phyloP scores from a whole-genome alignment of 2,113 vertebrate species.

The Dolichotis patagonum region DNA sequence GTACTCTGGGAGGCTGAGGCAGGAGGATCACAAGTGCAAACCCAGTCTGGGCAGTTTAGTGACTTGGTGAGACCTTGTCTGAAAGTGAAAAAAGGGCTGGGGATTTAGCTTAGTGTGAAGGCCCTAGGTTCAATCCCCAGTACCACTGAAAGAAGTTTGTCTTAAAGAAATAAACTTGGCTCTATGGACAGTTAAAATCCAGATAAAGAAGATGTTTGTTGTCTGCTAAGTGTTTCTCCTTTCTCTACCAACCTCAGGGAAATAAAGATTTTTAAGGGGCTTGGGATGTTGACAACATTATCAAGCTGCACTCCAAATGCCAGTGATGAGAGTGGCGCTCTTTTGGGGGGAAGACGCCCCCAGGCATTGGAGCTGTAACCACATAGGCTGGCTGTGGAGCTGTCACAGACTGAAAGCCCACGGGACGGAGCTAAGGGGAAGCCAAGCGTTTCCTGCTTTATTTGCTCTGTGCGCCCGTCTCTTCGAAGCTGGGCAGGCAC shows the following conservation, averaged over 20 bases:
- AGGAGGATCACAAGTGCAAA: not conserved
- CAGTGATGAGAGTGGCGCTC: not conserved
- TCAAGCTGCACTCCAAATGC: not conserved
- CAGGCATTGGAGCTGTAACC: not conserved
- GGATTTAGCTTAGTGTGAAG: not conserved
- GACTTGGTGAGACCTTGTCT: not conserved
- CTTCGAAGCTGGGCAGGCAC: constrained; percentile 38
- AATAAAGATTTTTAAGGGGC: not conserved
- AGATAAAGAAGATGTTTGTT: not conserved
- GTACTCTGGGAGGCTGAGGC: not conserved
- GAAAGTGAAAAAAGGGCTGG: not conserved
- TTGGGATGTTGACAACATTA: constrained; percentile 20
- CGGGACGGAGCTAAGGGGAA: not conserved
- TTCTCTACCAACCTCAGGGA: constrained; percentile 6
- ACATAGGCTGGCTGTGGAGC: not conserved
- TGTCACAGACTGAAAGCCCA: not conserved
- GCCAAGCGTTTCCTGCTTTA: not conserved
- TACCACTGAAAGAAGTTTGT: not conserved
- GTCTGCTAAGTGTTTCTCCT: not conserved
- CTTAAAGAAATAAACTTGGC: not conserved
- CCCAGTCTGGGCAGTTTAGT: not conserved
- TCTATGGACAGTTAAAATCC: not conserved
- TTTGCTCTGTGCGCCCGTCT: not conserved
- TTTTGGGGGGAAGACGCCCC: not conserved
- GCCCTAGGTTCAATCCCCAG: not conserved